Conservation (phyloP, 2,797 vertebrate genomes). For the Gephyroberyx darwinii region DNA sequence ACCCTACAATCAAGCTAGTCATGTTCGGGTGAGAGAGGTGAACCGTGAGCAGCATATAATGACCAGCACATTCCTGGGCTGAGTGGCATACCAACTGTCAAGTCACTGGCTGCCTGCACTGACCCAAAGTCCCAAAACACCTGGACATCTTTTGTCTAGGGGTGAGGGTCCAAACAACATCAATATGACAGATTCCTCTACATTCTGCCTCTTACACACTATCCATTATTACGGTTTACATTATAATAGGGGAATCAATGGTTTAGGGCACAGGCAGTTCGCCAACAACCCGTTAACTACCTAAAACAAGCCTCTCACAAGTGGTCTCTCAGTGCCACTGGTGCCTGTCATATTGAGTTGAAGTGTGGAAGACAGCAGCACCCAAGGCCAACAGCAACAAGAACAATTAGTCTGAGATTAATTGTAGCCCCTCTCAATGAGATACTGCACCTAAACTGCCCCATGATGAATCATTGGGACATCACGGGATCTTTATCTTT, state of each 20-base stretch:
- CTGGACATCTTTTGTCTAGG: conserved; percentile 58
- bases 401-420: not conserved
- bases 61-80: conserved; percentile 81
- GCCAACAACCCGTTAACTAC: not conserved
- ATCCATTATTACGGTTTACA: not conserved
- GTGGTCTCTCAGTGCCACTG: not conserved
- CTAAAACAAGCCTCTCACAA: not conserved
- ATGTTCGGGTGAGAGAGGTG: conserved; percentile 76
- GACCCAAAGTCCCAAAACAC: conserved; percentile 65
- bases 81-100: conserved; percentile 78
- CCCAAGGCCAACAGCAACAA: not conserved
- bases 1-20: conserved; percentile 76
- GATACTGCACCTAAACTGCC: not conserved
- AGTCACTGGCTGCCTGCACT: conserved; percentile 58
- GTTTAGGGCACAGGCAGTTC: not conserved
- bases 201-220: conserved; percentile 1
- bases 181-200: conserved; percentile 12
- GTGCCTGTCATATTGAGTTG: not conserved
- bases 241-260: not conserved
- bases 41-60: conserved; percentile 74
- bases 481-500: too few species aligned
- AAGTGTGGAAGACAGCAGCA: not conserved
- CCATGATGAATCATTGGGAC: too few species aligned
- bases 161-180: conserved; percentile 27
- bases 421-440: not conserved